Conservation (phyloP, 1,140 invertebrate species). For the Drosophila tani region DNA sequence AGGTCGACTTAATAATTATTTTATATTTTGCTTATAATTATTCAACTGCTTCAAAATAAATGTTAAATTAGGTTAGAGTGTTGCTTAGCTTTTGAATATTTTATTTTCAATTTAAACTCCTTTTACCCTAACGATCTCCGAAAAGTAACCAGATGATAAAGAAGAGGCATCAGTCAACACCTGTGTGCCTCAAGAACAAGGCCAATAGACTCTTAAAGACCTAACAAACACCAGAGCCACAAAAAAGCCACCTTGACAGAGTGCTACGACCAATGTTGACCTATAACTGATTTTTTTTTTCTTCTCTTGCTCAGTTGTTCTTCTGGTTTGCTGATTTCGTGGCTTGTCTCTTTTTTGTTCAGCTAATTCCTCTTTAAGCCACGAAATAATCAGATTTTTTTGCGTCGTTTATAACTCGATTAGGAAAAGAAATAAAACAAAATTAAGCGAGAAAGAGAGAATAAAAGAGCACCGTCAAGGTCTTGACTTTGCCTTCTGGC, state of each 20-base stretch:
- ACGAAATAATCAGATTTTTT: conserved; percentile 47
- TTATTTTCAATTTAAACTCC: neutral
- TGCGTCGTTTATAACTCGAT: conserved; percentile 50
- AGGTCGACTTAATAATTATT: too few relatives aligned
- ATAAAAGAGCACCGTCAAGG: conserved; percentile 50
- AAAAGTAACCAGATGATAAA: neutral
- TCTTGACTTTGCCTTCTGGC: conserved; percentile 57
- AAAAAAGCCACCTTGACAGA: conserved; percentile 49
- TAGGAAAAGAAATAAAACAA: conserved; percentile 47
- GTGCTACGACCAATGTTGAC: conserved; percentile 72
- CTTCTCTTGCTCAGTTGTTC: conserved; percentile 12
- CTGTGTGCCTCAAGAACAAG: conserved; percentile 57
- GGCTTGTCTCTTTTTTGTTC: conserved; percentile 33
- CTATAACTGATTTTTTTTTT: conserved; percentile 66
- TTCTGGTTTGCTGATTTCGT: conserved; percentile 41
- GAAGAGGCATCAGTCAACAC: conserved; percentile 11
- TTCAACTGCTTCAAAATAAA: neutral
- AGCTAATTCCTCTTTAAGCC: conserved; percentile 36
- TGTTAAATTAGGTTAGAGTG: neutral
- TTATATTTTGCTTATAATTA: neutral
- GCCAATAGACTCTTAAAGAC: conserved; percentile 64
- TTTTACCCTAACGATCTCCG: conserved; percentile 1
- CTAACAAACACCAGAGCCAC: conserved; percentile 18
- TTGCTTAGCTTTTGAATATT: neutral
- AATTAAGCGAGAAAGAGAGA: conserved; percentile 5